A percentile compares a stretch with the other conserved stretches of the same genome.
phyloP scores from a whole-genome alignment of 1,140 invertebrate genomes.

The Drosophila micromelanica region DNA sequence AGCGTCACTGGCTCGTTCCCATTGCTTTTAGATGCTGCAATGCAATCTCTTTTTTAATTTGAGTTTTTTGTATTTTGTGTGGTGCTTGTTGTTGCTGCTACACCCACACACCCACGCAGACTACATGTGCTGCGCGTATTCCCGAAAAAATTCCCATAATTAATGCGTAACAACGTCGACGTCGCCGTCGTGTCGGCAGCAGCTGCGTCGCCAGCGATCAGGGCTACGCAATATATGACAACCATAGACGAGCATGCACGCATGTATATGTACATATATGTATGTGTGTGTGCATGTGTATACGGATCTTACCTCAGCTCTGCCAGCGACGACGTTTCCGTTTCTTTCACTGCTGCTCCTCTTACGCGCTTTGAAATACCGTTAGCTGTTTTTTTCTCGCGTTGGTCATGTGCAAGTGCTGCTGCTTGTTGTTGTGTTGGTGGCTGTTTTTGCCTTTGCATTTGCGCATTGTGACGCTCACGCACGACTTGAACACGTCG shows the following conservation, averaged over 20 bases:
- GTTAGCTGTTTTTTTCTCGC: constrained; percentile 25
- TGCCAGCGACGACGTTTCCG: constrained; percentile 17
- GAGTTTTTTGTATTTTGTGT: neutral
- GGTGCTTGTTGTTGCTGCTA: constrained; percentile 3
- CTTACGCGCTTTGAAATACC: constrained; percentile 21
- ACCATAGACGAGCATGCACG: constrained; percentile 4
- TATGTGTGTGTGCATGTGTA: neutral
- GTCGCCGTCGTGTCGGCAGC: constrained; percentile 11
- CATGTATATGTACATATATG: neutral
- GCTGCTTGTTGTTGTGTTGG: constrained; percentile 16
- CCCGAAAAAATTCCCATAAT: constrained; percentile 68
- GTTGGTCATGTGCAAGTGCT: constrained; percentile 50
- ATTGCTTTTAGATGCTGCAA: neutral
- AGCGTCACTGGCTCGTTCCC: neutral
- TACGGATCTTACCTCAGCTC: constrained; percentile 21
- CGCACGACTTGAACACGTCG: constrained; percentile 41
- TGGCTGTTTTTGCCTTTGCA: constrained; percentile 27
- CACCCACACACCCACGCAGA: constrained; percentile 9
- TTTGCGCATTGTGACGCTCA: constrained; percentile 67
- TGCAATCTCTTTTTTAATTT: constrained; percentile 5
- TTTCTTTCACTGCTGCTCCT: constrained; percentile 19
- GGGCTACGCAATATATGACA: constrained; percentile 34
- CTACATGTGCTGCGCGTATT: constrained; percentile 19
- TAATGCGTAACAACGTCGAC: constrained; percentile 65
- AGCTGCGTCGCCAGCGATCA: constrained; percentile 25